These are phyloP conservation scores for Oscheius onirici DNA, from an alignment of 2,888 invertebrate genomes.

Conservation along the genomic window DNA sequence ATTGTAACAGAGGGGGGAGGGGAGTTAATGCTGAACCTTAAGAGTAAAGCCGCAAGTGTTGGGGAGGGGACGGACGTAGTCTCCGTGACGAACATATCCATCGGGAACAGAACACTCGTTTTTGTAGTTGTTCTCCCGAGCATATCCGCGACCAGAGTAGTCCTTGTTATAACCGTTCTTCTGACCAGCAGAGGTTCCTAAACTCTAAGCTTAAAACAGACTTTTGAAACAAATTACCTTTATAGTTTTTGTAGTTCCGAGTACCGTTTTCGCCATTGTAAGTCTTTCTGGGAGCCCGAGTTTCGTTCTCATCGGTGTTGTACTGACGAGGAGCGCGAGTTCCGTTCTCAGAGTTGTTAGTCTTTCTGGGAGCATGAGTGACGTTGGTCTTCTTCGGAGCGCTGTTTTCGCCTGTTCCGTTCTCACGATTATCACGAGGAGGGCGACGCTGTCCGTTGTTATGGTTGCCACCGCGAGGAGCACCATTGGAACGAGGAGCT, in stretches of 20 bases:
- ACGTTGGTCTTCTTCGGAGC: too few relatives aligned
- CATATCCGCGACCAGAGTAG: background rate
- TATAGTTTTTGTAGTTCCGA: background rate
- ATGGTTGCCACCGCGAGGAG: constrained; percentile 2
- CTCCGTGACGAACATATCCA: constrained; percentile 12
- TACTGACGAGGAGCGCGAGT: too few relatives aligned
- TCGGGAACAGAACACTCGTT: background rate
- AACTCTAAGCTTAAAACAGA: too few relatives aligned
- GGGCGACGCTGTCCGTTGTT: constrained; percentile 18
- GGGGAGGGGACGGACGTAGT: constrained; percentile 15
- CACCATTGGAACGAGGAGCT: background rate
- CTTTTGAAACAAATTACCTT: too few relatives aligned
- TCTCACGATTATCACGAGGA: background rate
- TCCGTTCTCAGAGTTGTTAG: too few relatives aligned
- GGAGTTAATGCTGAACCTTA: constrained; percentile 10
- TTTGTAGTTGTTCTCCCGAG: background rate
- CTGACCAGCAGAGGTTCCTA: background rate
- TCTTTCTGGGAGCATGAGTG: too few relatives aligned
- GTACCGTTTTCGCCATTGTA: background rate
- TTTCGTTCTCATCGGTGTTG: too few relatives aligned
- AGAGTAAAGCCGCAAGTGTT: constrained; percentile 19
- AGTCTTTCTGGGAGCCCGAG: too few relatives aligned
- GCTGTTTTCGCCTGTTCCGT: background rate
- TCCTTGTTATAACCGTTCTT: background rate
- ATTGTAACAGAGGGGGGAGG: background rate